These are phyloP conservation scores for Remorina albescens DNA, from an alignment of 2,797 vertebrate genomes.

Conservation along the genomic window DNA sequence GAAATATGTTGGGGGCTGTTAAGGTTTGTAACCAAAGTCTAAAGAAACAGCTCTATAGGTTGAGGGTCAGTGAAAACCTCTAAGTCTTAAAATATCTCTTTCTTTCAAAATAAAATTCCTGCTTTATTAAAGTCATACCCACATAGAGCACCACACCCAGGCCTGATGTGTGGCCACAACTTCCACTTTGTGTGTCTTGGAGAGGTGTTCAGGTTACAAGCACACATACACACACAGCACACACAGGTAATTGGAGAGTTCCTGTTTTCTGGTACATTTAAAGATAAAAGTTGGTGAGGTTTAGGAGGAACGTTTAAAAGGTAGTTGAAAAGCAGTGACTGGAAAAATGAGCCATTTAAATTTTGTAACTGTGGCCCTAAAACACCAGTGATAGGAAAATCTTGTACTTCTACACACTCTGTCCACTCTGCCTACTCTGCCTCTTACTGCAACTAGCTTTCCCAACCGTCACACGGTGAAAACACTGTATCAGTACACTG, in stretches of 20 bases:
- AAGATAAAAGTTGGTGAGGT: slow-evolving; percentile 55
- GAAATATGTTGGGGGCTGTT: slow-evolving; percentile 21
- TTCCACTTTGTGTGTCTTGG: slow-evolving; percentile 53
- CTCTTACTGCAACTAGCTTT: slow-evolving; percentile 22
- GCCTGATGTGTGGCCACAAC: slow-evolving; percentile 54
- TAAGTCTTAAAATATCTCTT: slow-evolving; percentile 58
- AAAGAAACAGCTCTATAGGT: slow-evolving; percentile 61
- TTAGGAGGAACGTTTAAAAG: slow-evolving; percentile 56
- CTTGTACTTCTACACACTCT: no score
- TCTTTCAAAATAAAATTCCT: slow-evolving; percentile 73
- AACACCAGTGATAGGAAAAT: slow-evolving; percentile 49
- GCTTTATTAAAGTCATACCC: slow-evolving; percentile 71
- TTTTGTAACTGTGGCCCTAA: slow-evolving; percentile 46
- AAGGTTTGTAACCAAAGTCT: slow-evolving; percentile 50
- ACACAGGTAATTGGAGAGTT: slow-evolving; percentile 73
- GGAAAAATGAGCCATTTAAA: slow-evolving; percentile 62
- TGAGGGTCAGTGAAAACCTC: slow-evolving; percentile 42
- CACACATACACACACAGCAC: not conserved
- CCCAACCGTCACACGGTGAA: not conserved
- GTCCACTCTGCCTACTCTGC: slow-evolving; percentile 1
- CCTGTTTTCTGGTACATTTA: slow-evolving; percentile 76
- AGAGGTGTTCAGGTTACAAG: slow-evolving; percentile 18
- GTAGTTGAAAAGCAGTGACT: slow-evolving; percentile 64
- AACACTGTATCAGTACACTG: not conserved
- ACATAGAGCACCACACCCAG: slow-evolving; percentile 61